A percentile compares a stretch with the other conserved stretches of the same genome.
Conservation (phyloP, 2,888 invertebrate species). For the Salpingus planirostris region DNA sequence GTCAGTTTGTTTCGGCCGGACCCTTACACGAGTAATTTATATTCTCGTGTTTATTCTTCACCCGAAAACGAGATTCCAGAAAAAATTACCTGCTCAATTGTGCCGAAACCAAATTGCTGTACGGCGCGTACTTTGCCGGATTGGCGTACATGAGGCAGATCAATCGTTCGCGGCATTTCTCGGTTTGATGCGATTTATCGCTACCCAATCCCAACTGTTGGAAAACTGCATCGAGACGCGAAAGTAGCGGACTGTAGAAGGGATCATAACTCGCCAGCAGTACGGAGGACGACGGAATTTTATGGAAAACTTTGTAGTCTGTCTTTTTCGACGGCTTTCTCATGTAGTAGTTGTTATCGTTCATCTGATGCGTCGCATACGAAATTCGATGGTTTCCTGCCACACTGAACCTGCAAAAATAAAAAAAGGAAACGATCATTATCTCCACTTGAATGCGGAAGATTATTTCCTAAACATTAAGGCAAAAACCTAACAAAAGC, state of each 20-base stretch:
- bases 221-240: conserved; percentile 76
- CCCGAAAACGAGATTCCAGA: too few relatives aligned
- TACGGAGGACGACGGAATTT: conserved; percentile 74
- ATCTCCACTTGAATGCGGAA: too few relatives aligned
- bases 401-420: conserved; percentile 47
- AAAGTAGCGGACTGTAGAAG: conserved; percentile 79
- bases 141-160: conserved; percentile 83
- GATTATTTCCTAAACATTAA: too few relatives aligned
- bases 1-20: too few relatives aligned
- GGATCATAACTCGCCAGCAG: conserved; percentile 81
- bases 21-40: too few relatives aligned
- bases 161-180: conserved; percentile 70
- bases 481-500: too few relatives aligned
- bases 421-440: too few relatives aligned
- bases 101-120: conserved; percentile 80
- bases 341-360: conserved; percentile 52
- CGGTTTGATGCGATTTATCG: conserved; percentile 45
- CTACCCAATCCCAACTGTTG: conserved; percentile 58
- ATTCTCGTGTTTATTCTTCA: too few relatives aligned
- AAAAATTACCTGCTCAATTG: conserved; percentile 77
- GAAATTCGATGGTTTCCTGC: conserved; percentile 57
- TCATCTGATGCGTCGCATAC: conserved; percentile 46
- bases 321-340: conserved; percentile 48
- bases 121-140: conserved; percentile 82
- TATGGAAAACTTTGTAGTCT: conserved; percentile 78